Base-by-base conservation (phyloP, 2,888 invertebrate species). In the Lysandra coridon region DNA sequence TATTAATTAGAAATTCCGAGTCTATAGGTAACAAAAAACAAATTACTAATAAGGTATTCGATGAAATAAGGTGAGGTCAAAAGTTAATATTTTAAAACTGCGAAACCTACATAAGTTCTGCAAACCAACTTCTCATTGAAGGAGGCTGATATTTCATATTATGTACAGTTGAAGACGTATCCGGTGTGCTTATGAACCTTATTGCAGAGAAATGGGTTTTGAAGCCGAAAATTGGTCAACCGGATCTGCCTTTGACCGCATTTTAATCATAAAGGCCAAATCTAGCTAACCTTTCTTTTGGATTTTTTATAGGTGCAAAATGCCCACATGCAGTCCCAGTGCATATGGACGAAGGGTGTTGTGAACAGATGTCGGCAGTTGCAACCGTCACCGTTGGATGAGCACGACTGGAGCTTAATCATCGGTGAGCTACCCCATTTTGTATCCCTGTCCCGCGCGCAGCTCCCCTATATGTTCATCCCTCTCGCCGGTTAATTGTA, bases 321-420 rank as follows among this genome's bases (percentile, higher is more conserved):
- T 30, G 53, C 60, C 53, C 37, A 44, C 30, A 78, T 49, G 62
- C 73, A 78, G 78, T 33, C 73, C 78, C 80, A 82, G 33, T 69
- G 69, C 69, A 69, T 64, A 64, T 12, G 64, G 81, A 79, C 80
- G 80, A 82, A 84, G 84, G 84, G 81, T 73, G 80, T 78, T 83
- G 80, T 81, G 85, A 90, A 88, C 93, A 93, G 93, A 89, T 93
- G 94, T 89, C 87, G 85, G 82, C 88, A 85, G 88, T 90, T 90
- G 87, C 84, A 87, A 87, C 88, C 87, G 92, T 93, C 90, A 92
- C 93, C 91, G 89, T 90, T 92, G 88, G 90, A 83, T 91, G 92
- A 90, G 87, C 93, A 92, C 90, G 86, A 87, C 87, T 88, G 85
- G 87, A 87, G 88, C 88, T 87, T 86, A 87, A 86, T 73, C 75